These are phyloP conservation scores for Actenoides hombroni DNA, from an alignment of 2,113 vertebrate genomes.

Conservation along the genomic window DNA sequence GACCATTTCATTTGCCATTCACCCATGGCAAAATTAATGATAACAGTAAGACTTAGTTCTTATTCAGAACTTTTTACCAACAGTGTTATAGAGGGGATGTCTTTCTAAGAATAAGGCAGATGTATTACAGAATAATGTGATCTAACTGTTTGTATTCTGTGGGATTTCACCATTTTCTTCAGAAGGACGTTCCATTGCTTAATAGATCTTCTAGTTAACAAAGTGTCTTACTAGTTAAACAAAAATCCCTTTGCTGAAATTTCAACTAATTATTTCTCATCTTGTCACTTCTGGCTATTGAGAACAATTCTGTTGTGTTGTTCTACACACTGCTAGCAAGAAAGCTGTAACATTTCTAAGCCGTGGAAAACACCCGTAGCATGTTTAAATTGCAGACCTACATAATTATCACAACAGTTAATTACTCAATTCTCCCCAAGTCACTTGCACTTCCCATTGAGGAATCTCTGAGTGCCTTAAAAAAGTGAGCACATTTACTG, in stretches of 20 bases:
- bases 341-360: neutral
- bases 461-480: neutral
- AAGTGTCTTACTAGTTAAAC: neutral
- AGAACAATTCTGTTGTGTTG: neutral
- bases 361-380: neutral
- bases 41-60: neutral
- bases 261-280: conserved; percentile 1
- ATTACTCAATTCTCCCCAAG: conserved; percentile 10
- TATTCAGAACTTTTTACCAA: neutral
- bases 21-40: neutral
- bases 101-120: neutral
- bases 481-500: neutral
- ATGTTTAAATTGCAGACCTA: conserved; percentile 10
- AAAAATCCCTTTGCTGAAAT: conserved; percentile 14
- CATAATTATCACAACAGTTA: conserved; percentile 17
- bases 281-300: neutral
- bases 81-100: neutral
- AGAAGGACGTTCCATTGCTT: neutral
- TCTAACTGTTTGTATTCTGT: neutral
- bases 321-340: neutral
- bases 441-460: neutral
- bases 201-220: neutral
- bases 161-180: neutral
- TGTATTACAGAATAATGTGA: neutral
- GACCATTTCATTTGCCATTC: neutral